Percentiles rank a stretch among this genome's conserved stretches.
Evolutionary conservation across 2,113 vertebrate species (phyloP).

Genomic region (Lepidothrix coronata): DNA sequence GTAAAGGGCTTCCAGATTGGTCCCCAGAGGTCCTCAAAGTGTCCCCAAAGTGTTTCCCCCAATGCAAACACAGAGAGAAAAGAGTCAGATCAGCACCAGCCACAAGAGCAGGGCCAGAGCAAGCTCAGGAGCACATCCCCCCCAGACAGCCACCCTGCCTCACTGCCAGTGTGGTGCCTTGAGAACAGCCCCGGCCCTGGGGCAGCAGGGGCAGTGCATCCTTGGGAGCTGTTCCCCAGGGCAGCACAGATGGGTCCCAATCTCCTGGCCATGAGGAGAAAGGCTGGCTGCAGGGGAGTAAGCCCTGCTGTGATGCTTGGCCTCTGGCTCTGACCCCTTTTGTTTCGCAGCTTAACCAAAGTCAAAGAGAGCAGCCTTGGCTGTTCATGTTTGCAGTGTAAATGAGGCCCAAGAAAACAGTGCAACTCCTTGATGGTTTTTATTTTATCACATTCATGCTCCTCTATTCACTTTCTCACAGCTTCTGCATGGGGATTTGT

Average conservation of each 20-base stretch:
- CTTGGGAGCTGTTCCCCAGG: background rate
- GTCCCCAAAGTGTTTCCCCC: background rate
- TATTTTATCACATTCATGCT: background rate
- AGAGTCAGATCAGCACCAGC: background rate
- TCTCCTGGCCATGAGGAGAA: background rate
- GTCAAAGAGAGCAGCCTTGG: accelerated
- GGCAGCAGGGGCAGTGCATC: background rate
- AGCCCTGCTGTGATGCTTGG: background rate
- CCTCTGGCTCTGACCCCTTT: background rate
- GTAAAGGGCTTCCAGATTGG: background rate
- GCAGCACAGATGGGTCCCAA: accelerated
- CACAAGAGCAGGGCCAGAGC: background rate
- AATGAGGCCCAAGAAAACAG: background rate
- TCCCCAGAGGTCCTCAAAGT: background rate
- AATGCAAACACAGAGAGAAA: background rate
- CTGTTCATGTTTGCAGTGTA: background rate
- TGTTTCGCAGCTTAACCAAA: background rate
- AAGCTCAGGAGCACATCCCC: background rate
- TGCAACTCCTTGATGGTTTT: background rate
- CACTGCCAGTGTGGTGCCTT: background rate
- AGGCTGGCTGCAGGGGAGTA: background rate
- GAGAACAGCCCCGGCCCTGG: background rate
- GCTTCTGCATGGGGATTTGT: background rate
- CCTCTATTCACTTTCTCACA: background rate
- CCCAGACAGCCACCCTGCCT: accelerated